Evolutionary conservation across 2,113 vertebrate species (phyloP).

Genomic region (Eurystomus gularis): DNA sequence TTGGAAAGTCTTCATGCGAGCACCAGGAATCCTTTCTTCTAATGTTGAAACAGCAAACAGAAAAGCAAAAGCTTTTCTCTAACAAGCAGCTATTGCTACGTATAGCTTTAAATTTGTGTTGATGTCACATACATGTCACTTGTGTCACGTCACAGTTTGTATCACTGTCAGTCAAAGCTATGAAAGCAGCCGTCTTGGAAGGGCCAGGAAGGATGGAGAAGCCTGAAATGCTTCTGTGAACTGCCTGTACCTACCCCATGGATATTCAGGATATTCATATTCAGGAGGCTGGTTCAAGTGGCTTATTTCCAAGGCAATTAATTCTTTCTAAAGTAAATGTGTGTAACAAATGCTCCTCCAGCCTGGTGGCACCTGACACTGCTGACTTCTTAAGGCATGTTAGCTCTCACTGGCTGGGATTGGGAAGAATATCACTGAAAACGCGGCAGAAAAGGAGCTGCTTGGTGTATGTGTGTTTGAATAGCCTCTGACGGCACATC

Average conservation of each 20-base stretch:
- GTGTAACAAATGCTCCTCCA: background rate
- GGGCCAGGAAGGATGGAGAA: background rate
- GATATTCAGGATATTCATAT: background rate
- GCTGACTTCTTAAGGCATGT: background rate
- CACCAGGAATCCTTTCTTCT: background rate
- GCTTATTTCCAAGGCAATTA: conserved; percentile 43
- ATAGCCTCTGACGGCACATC: background rate
- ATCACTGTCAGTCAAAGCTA: background rate
- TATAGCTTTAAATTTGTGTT: background rate
- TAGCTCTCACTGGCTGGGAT: background rate
- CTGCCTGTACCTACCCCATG: background rate
- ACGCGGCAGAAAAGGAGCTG: background rate
- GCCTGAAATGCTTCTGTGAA: background rate
- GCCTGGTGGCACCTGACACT: conserved; percentile 30
- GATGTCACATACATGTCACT: rapidly evolving
- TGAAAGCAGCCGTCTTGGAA: background rate
- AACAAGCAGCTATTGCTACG: background rate
- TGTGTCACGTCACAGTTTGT: background rate
- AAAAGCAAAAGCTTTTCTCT: background rate
- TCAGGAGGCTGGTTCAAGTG: background rate
- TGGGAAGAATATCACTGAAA: background rate
- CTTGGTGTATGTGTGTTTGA: background rate
- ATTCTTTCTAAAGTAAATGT: conserved; percentile 15
- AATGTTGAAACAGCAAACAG: background rate
- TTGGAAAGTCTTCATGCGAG: background rate